phyloP scores from a whole-genome alignment of 2,888 invertebrate species.

The Eupithecia dodoneata region DNA sequence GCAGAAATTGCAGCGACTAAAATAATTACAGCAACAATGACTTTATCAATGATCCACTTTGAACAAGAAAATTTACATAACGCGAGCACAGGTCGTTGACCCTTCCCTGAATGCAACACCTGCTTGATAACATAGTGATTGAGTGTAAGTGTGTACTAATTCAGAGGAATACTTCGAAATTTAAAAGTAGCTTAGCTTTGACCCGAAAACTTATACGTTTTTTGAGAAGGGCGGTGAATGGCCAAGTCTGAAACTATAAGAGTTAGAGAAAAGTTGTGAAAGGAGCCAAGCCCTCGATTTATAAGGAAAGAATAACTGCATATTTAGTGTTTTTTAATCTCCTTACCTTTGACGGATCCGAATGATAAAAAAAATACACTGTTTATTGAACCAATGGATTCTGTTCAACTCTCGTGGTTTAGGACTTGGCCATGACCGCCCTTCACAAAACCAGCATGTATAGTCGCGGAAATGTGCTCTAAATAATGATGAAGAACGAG shows the following conservation, averaged over 20 bases:
- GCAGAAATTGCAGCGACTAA: conserved; percentile 21
- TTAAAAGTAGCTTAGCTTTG: background rate
- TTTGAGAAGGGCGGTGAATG: too few species aligned
- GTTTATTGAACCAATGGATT: too few species aligned
- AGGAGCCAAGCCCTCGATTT: too few species aligned
- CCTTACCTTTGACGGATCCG: too few species aligned
- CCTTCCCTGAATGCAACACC: conserved; percentile 37
- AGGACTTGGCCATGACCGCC: too few species aligned
- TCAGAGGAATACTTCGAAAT: conserved; percentile 8
- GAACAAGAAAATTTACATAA: conserved; percentile 44
- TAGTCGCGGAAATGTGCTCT: background rate
- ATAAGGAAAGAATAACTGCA: too few species aligned
- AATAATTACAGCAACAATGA: conserved; percentile 33
- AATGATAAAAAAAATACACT: too few species aligned
- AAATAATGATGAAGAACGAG: background rate
- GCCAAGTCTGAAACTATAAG: too few species aligned
- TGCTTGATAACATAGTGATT: conserved; percentile 39
- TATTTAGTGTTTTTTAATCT: too few species aligned
- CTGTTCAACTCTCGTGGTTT: too few species aligned
- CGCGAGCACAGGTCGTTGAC: conserved; percentile 34
- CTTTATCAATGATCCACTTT: conserved; percentile 42
- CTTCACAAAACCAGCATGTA: too few species aligned
- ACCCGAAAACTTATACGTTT: background rate
- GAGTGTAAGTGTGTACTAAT: conserved; percentile 28
- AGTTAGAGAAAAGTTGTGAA: too few species aligned